Evolutionary conservation across 2,797 vertebrate genomes (phyloP).

Genomic region (Momotus momota): DNA sequence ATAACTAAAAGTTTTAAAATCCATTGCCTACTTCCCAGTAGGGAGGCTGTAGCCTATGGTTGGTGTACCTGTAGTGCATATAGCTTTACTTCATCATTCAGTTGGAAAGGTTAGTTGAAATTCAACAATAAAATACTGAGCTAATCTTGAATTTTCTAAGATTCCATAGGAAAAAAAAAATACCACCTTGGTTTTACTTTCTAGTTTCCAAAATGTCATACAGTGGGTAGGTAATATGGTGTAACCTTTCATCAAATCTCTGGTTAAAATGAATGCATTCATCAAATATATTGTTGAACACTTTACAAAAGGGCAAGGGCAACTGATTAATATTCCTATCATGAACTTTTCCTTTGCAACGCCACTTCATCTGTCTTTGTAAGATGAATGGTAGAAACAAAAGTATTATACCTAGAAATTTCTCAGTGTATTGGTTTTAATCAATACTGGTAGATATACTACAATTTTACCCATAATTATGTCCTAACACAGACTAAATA

Average conservation of each 20-base stretch:
- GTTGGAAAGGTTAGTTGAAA: not conserved
- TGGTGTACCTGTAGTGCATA: not conserved
- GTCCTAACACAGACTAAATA: not conserved
- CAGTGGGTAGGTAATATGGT: not conserved
- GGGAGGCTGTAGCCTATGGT: not conserved
- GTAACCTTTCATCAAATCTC: constrained; percentile 17
- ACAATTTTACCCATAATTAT: not conserved
- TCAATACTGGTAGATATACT: not conserved
- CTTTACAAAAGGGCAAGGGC: not conserved
- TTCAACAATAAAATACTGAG: not conserved
- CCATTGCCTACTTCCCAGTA: not conserved
- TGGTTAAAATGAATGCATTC: not conserved
- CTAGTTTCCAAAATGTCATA: constrained; percentile 31
- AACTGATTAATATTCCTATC: not conserved
- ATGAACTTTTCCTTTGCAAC: not conserved
- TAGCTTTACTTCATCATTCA: not conserved
- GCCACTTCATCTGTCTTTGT: not conserved
- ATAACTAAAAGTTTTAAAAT: not conserved
- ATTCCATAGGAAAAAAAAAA: not conserved
- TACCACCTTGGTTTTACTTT: not conserved
- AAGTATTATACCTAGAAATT: not conserved
- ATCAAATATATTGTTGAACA: not conserved
- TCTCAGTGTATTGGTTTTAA: not conserved
- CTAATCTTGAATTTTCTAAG: not conserved
- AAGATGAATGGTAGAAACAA: not conserved